phyloP scores from a whole-genome alignment of 2,797 vertebrate species.

The Melanotaenia pygmaea region DNA sequence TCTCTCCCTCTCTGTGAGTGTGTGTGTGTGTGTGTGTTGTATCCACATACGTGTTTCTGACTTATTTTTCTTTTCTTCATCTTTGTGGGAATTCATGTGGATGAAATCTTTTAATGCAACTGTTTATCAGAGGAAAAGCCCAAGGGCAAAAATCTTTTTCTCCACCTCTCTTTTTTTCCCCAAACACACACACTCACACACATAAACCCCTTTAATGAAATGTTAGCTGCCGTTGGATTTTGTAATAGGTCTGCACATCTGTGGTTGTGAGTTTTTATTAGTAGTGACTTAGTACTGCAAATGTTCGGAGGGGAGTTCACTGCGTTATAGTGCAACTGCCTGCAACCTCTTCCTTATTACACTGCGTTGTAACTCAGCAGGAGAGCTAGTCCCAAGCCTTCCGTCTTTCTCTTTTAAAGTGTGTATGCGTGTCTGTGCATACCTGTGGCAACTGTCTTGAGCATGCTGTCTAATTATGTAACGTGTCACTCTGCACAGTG shows the following conservation, averaged over 20 bases:
- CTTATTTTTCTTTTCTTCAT: conserved; percentile 4
- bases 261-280: conserved; percentile 57
- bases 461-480: conserved; percentile 72
- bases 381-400: conserved; percentile 24
- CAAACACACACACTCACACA: conserved; percentile 7
- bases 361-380: conserved; percentile 47
- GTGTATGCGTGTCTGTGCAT: conserved; percentile 17
- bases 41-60: neutral
- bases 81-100: conserved; percentile 46
- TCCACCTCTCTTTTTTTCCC: neutral
- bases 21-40: conserved; percentile 8
- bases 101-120: conserved; percentile 68
- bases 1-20: neutral
- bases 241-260: conserved; percentile 25
- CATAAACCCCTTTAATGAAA: conserved; percentile 55
- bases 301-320: conserved; percentile 35
- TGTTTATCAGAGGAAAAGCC: conserved; percentile 68
- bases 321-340: conserved; percentile 50
- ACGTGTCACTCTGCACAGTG: conserved; percentile 64
- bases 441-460: conserved; percentile 68
- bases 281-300: conserved; percentile 56
- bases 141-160: conserved; percentile 41
- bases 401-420: conserved; percentile 4
- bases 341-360: conserved; percentile 53
- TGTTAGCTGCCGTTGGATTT: conserved; percentile 45